phyloP scores from a whole-genome alignment of 1,140 invertebrate genomes.

The Dolichoris vasculosae region DNA sequence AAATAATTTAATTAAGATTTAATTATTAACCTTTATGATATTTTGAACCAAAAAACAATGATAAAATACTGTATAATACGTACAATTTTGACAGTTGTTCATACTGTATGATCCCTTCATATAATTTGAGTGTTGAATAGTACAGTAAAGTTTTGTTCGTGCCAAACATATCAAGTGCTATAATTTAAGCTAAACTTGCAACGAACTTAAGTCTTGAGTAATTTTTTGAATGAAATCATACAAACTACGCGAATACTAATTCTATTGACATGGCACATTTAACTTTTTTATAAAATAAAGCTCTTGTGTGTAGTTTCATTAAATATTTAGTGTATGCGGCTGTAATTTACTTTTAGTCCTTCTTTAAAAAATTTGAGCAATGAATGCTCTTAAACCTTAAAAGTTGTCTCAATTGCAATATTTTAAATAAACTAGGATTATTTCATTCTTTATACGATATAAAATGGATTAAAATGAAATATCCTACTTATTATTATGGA shows the following conservation, averaged over 20 bases:
- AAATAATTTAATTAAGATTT: no score
- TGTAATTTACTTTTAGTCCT: neutral
- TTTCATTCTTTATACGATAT: no score
- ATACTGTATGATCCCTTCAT: neutral
- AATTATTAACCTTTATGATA: no score
- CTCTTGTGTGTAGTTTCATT: neutral
- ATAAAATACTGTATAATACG: neutral
- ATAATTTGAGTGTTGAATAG: conserved; percentile 2
- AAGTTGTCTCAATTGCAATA: no score
- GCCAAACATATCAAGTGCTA: conserved; percentile 19
- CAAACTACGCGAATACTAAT: conserved; percentile 20
- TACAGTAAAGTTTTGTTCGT: conserved; percentile 34
- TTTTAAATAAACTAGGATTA: no score
- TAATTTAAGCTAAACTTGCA: conserved; percentile 19
- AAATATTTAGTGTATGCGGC: neutral
- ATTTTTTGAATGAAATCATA: conserved; percentile 38
- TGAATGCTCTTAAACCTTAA: neutral
- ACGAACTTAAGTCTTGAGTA: conserved; percentile 15
- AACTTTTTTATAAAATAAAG: neutral
- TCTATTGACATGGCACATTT: conserved; percentile 25
- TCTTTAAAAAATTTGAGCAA: neutral
- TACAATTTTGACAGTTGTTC: neutral
- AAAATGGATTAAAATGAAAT: no score
- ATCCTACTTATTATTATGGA: no score
- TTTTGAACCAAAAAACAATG: no score